phyloP scores from a whole-genome alignment of 2,888 invertebrate species.

The Pollenia griseotomentosa region DNA sequence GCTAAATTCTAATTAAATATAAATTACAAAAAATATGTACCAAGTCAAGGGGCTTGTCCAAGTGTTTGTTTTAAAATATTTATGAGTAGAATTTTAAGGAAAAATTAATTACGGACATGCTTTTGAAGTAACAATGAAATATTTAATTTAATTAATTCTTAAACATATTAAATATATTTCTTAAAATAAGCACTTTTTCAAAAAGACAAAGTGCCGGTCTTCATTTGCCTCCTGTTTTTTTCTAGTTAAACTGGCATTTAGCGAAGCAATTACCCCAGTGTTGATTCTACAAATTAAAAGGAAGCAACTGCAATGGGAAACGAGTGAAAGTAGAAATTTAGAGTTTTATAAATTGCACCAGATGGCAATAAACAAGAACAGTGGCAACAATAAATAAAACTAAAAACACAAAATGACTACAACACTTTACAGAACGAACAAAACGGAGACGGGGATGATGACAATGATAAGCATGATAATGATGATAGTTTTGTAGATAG shows the following conservation, averaged over 20 bases:
- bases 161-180: constrained; percentile 3
- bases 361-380: constrained; percentile 50
- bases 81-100: no score
- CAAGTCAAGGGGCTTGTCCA: no score
- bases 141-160: not conserved
- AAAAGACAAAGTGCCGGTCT: not conserved
- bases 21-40: no score
- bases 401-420: constrained; percentile 25
- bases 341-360: constrained; percentile 42
- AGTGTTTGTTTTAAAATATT: no score
- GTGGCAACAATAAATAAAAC: constrained; percentile 24
- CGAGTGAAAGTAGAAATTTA: constrained; percentile 49
- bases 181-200: not conserved
- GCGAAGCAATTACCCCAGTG: constrained; percentile 38
- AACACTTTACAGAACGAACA: constrained; percentile 45
- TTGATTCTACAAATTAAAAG: constrained; percentile 46
- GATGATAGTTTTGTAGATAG: constrained; percentile 26
- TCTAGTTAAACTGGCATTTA: constrained; percentile 51
- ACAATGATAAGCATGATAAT: constrained; percentile 33
- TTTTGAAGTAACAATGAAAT: not conserved
- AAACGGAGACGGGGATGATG: not conserved
- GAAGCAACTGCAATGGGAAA: constrained; percentile 36
- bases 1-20: no score
- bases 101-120: no score
- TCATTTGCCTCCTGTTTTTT: not conserved